Evolutionary conservation across 2,797 vertebrate species (phyloP).

Genomic region (Coluber constrictor): DNA sequence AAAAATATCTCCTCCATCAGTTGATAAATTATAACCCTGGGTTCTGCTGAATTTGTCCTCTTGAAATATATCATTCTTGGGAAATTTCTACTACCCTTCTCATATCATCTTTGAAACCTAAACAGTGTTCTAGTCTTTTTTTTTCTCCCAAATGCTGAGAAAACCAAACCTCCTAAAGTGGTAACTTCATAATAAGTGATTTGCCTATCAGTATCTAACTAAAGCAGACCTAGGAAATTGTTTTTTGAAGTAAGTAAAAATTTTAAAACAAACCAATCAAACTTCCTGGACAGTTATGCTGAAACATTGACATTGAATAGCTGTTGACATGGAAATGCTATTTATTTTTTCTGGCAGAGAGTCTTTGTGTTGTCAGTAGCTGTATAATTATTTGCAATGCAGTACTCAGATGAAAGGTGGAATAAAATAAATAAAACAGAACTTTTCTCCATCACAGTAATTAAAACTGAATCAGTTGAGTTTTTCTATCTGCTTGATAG

Average conservation of each 20-base stretch:
- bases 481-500: neutral
- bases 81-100: conserved; percentile 1
- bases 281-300: neutral
- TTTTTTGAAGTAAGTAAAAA: neutral
- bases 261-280: neutral
- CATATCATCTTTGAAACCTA: conserved; percentile 46
- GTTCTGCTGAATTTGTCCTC: conserved; percentile 11
- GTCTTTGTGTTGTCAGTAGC: neutral
- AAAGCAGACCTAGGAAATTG: conserved; percentile 40
- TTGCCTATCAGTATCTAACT: conserved; percentile 32
- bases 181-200: conserved; percentile 45
- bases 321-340: neutral
- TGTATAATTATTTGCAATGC: neutral
- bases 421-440: neutral
- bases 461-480: neutral
- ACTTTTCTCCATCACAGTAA: neutral
- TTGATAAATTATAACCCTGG: conserved; percentile 38
- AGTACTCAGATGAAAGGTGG: neutral
- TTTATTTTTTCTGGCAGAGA: neutral
- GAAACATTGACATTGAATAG: neutral
- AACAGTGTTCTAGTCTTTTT: conserved; percentile 53
- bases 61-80: conserved; percentile 47
- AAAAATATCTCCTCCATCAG: neutral
- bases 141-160: conserved; percentile 56
- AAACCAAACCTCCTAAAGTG: conserved; percentile 60